These are phyloP conservation scores for Hoplodrina blanda DNA, from an alignment of 2,888 invertebrate species.

Conservation along the genomic window DNA sequence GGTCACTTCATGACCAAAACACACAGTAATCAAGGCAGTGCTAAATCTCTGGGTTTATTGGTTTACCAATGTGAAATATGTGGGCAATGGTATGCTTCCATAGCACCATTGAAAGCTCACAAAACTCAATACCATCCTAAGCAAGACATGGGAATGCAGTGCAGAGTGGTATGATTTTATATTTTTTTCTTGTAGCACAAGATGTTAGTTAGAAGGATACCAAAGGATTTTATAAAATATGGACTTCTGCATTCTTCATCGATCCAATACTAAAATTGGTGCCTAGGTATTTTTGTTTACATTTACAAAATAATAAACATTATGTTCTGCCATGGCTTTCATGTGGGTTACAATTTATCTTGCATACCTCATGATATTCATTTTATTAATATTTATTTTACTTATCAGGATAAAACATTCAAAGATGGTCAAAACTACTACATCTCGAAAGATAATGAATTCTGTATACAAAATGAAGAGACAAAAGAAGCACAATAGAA, in stretches of 20 bases:
- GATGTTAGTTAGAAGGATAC: too few species aligned
- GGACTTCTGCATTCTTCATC: not conserved
- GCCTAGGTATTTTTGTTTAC: not conserved
- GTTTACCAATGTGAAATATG: conserved; percentile 88
- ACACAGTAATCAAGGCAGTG: conserved; percentile 66
- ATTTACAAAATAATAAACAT: not conserved
- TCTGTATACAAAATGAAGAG: conserved; percentile 51
- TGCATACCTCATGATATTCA: not conserved
- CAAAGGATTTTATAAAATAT: not conserved
- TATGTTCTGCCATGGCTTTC: not conserved
- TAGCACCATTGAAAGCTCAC: conserved; percentile 78
- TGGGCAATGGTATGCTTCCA: conserved; percentile 77
- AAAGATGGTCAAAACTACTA: conserved; percentile 61
- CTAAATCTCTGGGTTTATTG: conserved; percentile 68
- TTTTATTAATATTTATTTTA: conserved; percentile 9
- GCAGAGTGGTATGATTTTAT: conserved; percentile 67
- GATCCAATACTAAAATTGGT: not conserved
- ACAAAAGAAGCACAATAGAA: conserved; percentile 31
- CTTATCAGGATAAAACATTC: conserved; percentile 56
- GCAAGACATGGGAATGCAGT: conserved; percentile 69
- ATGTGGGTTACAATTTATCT: not conserved
- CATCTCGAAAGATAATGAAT: conserved; percentile 58
- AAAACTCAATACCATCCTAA: conserved; percentile 79
- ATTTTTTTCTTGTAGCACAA: not conserved
- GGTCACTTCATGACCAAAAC: conserved; percentile 83